phyloP scores from a whole-genome alignment of 2,888 invertebrate species.

The Malthinus flaveolus region DNA sequence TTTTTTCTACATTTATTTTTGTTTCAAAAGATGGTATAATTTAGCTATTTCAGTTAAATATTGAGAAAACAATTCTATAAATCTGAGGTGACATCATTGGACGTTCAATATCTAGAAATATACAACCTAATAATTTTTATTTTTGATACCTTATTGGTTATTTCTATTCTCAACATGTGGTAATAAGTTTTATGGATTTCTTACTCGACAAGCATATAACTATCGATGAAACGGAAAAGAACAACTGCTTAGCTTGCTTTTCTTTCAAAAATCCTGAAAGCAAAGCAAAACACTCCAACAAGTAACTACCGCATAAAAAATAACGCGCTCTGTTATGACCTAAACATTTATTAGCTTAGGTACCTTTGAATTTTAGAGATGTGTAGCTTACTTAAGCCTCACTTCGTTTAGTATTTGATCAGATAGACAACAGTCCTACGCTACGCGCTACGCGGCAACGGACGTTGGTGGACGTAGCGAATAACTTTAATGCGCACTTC shows the following conservation, averaged over 20 bases:
- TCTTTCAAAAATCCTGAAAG: too few relatives aligned
- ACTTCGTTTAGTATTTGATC: too few relatives aligned
- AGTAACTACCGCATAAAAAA: too few relatives aligned
- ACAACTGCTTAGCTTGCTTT: slow-evolving; percentile 4
- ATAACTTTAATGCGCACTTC: too few relatives aligned
- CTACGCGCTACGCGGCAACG: too few relatives aligned
- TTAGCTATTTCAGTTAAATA: slow-evolving; percentile 24
- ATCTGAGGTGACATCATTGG: slow-evolving; percentile 20
- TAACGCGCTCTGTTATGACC: too few relatives aligned
- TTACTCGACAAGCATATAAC: slow-evolving; percentile 1
- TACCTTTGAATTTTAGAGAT: too few relatives aligned
- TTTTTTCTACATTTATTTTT: slow-evolving; percentile 21
- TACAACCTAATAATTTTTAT: slow-evolving; percentile 22
- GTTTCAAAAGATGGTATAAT: slow-evolving; percentile 22
- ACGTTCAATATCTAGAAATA: slow-evolving; percentile 24
- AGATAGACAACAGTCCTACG: too few relatives aligned
- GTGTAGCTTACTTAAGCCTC: too few relatives aligned
- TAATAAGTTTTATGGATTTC: slow-evolving; percentile 22
- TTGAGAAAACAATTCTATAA: slow-evolving; percentile 25
- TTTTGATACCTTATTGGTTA: slow-evolving; percentile 11
- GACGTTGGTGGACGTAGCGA: too few relatives aligned
- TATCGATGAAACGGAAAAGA: slow-evolving; percentile 1
- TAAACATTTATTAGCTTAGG: too few relatives aligned
- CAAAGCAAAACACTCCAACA: too few relatives aligned
- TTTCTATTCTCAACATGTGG: slow-evolving; percentile 20